phyloP scores from a whole-genome alignment of 2,797 vertebrate genomes.

The Acropternis orthonyx region DNA sequence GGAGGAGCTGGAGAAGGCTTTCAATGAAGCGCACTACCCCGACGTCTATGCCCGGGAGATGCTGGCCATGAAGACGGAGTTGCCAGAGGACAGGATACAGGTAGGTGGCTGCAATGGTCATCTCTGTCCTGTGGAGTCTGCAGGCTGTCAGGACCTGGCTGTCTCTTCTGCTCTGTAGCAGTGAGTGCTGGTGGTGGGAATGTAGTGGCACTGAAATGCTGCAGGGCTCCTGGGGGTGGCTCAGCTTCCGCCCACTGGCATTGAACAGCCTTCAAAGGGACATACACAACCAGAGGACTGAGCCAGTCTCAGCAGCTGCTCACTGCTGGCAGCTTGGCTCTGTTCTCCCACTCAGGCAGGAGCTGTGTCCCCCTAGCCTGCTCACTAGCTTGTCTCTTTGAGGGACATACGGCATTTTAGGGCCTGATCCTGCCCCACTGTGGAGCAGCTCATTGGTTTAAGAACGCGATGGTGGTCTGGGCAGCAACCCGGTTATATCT shows the following conservation, averaged over 20 bases:
- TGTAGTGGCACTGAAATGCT: neutral
- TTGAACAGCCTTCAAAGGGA: neutral
- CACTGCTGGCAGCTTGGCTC: neutral
- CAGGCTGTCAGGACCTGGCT: fast-evolving
- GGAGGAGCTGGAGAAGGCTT: constrained; percentile 94
- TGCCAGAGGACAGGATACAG: constrained; percentile 95
- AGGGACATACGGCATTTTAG: neutral
- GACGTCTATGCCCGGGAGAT: constrained; percentile 94
- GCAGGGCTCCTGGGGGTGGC: fast-evolving
- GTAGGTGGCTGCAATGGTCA: constrained; percentile 53
- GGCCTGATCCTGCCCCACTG: neutral
- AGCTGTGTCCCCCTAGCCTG: neutral
- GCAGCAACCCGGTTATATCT: neutral
- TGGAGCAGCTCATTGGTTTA: neutral
- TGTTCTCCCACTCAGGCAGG: neutral
- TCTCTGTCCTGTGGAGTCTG: neutral
- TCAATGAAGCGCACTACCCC: constrained; percentile 93
- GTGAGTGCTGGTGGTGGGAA: neutral
- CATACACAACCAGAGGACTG: neutral
- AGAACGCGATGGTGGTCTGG: neutral
- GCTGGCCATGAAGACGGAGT: constrained; percentile 92
- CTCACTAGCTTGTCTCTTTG: neutral
- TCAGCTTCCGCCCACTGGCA: neutral
- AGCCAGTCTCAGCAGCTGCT: neutral
- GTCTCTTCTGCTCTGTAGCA: neutral